phyloP scores from a whole-genome alignment of 2,113 vertebrate genomes.

The Eira barbara region DNA sequence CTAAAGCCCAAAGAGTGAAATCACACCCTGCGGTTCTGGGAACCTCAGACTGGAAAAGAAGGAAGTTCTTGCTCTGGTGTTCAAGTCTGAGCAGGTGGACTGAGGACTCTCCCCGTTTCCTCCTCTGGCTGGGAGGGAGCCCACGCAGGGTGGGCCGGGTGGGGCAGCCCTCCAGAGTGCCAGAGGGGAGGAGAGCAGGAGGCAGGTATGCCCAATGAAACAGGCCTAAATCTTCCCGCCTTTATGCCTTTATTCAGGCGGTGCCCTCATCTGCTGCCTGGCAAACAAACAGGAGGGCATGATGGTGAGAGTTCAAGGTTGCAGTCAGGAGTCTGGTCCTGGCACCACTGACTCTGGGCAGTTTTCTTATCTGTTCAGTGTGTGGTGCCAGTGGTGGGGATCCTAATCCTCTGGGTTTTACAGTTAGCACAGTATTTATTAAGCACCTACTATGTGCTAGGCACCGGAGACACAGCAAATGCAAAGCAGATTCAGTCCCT shows the following conservation, averaged over 20 bases:
- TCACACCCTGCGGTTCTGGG: slow-evolving; percentile 68
- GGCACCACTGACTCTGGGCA: not conserved
- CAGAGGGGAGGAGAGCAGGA: not conserved
- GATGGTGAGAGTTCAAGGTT: slow-evolving; percentile 18
- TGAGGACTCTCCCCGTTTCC: slow-evolving; percentile 40
- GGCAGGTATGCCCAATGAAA: slow-evolving; percentile 34
- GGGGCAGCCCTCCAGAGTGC: not conserved
- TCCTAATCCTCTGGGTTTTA: not conserved
- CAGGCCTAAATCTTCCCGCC: slow-evolving; percentile 26
- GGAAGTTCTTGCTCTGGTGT: slow-evolving; percentile 43
- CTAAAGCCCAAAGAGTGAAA: slow-evolving; percentile 63
- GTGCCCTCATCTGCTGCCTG: not conserved
- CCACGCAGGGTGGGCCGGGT: not conserved
- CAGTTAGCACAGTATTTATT: not conserved
- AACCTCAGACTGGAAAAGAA: slow-evolving; percentile 36
- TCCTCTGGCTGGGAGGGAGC: not conserved
- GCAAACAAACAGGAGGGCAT: not conserved
- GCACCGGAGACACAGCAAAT: not conserved
- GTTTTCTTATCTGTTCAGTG: not conserved
- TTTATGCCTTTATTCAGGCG: not conserved
- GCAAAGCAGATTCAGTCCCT: not conserved
- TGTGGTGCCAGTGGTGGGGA: not conserved
- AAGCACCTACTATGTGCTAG: not conserved
- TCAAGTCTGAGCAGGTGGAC: slow-evolving; percentile 71
- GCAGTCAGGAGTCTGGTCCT: not conserved